phyloP scores from a whole-genome alignment of 1,140 invertebrate genomes.

The Caerostris darwini region DNA sequence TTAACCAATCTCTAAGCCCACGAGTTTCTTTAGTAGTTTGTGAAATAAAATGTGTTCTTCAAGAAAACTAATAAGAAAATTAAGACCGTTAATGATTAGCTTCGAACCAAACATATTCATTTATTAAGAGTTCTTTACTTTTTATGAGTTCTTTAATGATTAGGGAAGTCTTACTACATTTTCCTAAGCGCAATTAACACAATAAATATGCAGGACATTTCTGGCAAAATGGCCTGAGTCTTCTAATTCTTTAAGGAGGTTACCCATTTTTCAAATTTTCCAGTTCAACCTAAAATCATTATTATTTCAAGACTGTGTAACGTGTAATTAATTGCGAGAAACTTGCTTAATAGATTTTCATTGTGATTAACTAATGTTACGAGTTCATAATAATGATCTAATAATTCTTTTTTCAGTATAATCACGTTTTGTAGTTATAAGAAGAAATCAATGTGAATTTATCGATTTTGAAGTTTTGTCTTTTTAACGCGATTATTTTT shows the following conservation, averaged over 20 bases:
- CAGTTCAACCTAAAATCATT: not conserved
- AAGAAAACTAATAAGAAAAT: slow-evolving; percentile 29
- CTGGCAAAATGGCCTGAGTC: not conserved
- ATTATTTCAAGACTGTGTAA: slow-evolving; percentile 1
- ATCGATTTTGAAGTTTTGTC: too few relatives aligned
- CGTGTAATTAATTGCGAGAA: slow-evolving; percentile 10
- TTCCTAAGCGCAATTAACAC: not conserved
- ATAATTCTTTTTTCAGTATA: not conserved
- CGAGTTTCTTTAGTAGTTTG: slow-evolving; percentile 29
- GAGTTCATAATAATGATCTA: not conserved
- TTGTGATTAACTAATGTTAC: not conserved
- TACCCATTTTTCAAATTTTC: not conserved
- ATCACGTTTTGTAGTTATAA: too few relatives aligned
- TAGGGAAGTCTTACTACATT: slow-evolving; percentile 12
- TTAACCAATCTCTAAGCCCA: not conserved
- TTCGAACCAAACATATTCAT: slow-evolving; percentile 45
- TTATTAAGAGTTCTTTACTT: slow-evolving; percentile 47
- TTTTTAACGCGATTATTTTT: too few relatives aligned
- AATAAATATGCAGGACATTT: not conserved
- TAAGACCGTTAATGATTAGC: slow-evolving; percentile 50
- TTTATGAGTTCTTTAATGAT: slow-evolving; percentile 55
- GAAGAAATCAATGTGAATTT: too few relatives aligned
- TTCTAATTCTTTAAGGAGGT: not conserved
- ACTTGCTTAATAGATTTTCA: slow-evolving; percentile 2
- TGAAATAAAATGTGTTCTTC: slow-evolving; percentile 52